Percentiles rank a stretch among this genome's conserved stretches.
Conservation (phyloP, 2,797 vertebrate species). For the Esox masquinongy region DNA sequence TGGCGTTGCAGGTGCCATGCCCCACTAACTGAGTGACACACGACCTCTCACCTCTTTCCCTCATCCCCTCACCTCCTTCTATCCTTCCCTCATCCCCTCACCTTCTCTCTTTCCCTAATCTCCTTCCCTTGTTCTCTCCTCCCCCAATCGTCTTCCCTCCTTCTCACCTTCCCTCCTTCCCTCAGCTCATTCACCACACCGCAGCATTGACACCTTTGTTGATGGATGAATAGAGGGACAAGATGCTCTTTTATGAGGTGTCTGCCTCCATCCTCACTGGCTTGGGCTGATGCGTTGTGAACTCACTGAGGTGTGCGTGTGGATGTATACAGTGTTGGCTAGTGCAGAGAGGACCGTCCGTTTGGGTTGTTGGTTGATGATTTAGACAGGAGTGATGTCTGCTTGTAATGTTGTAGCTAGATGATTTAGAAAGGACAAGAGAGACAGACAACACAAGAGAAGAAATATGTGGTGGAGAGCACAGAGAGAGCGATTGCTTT, state of each 20-base stretch:
- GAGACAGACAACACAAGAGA: slow-evolving; percentile 20
- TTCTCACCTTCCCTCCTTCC: not conserved
- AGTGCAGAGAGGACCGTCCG: slow-evolving; percentile 7
- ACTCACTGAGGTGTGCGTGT: slow-evolving; percentile 47
- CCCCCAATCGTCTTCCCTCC: not conserved
- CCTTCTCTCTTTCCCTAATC: not conserved
- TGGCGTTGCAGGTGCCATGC: no score
- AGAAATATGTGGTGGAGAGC: slow-evolving; percentile 9
- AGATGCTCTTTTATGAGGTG: slow-evolving; percentile 63
- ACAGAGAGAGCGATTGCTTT: not conserved
- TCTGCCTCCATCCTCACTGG: slow-evolving; percentile 39
- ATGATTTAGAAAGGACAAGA: not conserved
- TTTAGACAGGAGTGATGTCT: slow-evolving; percentile 9
- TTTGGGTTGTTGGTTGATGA: not conserved
- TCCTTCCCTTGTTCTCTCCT: not conserved
- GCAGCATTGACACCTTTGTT: slow-evolving; percentile 59
- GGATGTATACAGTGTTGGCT: slow-evolving; percentile 41
- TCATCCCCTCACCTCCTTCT: not conserved
- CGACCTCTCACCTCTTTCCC: slow-evolving; percentile 4
- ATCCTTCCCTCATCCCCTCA: not conserved
- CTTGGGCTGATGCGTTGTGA: slow-evolving; percentile 41
- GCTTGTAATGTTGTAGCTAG: not conserved
- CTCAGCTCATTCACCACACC: slow-evolving; percentile 25
- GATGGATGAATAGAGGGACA: slow-evolving; percentile 45
- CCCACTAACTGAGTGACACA: no score